Conservation (phyloP, 2,797 vertebrate species). For the Gymnopithys bicolor region DNA sequence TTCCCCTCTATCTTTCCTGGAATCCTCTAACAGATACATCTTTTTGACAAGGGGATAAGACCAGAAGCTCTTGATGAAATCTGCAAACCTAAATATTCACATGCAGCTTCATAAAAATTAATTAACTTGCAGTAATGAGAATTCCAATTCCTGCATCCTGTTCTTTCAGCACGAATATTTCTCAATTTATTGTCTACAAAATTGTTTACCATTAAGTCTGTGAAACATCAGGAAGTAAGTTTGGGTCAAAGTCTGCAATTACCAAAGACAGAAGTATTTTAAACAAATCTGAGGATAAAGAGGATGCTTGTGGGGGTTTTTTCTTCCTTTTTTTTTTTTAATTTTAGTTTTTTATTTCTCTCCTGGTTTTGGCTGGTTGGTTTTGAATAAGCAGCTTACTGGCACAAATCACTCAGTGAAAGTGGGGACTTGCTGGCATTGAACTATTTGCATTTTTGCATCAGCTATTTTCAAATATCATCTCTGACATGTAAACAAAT, state of each 20-base stretch:
- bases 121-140: not conserved
- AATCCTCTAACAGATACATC: not conserved
- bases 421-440: not conserved
- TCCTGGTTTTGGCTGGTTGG: not conserved
- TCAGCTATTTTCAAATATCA: not conserved
- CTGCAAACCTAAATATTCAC: not conserved
- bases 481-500: not conserved
- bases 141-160: not conserved
- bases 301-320: accelerated
- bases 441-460: not conserved
- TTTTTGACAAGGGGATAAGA: not conserved
- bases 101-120: not conserved
- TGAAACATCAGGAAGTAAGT: not conserved
- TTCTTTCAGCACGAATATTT: not conserved
- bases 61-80: not conserved
- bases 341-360: accelerated
- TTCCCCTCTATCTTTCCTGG: not conserved
- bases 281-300: not conserved
- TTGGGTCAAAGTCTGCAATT: not conserved
- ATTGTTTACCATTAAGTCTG: not conserved
- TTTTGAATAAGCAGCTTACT: not conserved
- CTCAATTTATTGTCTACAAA: not conserved
- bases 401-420: not conserved
- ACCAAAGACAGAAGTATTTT: not conserved
- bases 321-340: too few species aligned